Evolutionary conservation across 2,888 invertebrate genomes (phyloP).

Genomic region (Tachina fera): DNA sequence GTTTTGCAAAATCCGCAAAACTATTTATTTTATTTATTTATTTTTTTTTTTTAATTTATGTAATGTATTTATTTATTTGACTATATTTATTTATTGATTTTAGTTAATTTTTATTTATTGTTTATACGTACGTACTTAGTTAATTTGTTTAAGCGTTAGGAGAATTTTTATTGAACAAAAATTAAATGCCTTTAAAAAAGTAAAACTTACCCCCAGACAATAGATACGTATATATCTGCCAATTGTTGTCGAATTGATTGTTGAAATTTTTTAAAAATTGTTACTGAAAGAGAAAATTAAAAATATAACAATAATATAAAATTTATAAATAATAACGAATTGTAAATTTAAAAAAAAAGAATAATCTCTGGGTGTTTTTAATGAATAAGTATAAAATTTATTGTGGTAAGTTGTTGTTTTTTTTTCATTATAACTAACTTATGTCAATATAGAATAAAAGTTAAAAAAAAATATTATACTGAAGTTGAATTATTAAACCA

Average conservation of each 20-base stretch:
- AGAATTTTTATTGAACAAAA: conserved; percentile 55
- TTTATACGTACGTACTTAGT: conserved; percentile 49
- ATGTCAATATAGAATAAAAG: too few species aligned
- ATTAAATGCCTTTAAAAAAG: conserved; percentile 30
- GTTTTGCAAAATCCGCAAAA: conserved; percentile 42
- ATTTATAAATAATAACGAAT: conserved; percentile 45
- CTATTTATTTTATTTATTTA: conserved; percentile 68
- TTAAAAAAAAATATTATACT: too few species aligned
- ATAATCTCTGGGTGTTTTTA: neutral
- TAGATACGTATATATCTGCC: conserved; percentile 10
- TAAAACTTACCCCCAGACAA: conserved; percentile 44
- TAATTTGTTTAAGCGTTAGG: conserved; percentile 64
- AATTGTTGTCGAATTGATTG: conserved; percentile 45
- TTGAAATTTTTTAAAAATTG: conserved; percentile 43
- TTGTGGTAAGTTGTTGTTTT: conserved; percentile 1
- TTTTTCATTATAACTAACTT: neutral
- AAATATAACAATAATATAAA: conserved; percentile 10
- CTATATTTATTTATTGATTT: conserved; percentile 76
- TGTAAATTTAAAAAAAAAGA: conserved; percentile 46
- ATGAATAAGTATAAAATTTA: neutral
- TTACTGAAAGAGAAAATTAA: conserved; percentile 40
- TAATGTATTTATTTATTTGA: conserved; percentile 42
- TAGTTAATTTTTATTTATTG: conserved; percentile 67
- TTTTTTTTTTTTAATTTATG: conserved; percentile 63
- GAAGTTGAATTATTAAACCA: too few species aligned